Base-by-base conservation (phyloP, 1,140 invertebrate genomes). In the Euglossa dilemma region DNA sequence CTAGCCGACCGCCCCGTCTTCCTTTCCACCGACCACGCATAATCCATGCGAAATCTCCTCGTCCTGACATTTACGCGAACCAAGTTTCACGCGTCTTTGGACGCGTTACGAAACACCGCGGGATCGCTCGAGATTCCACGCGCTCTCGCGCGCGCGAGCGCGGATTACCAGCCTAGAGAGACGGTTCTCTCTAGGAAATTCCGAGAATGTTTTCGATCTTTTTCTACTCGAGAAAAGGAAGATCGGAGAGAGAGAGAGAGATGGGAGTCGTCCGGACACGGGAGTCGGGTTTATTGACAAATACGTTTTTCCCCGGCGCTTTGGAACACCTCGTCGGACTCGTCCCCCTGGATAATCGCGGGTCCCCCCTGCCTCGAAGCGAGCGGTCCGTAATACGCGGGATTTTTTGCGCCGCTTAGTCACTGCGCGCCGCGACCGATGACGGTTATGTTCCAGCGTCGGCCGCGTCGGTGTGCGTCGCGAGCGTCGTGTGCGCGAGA, bases 391-490 rank as follows among this genome's bases (percentile, higher is more conserved):
- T 69, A 85, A 75, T 67, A 79, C 88, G 73, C 84, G 84, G 70
- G 63, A 67, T 86, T 88, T 88, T 89, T 89, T 89, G 84, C 82
- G 70, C 71, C 88, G 88, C 87, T 89, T 89, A 89, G 88, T 89
- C 88, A 86, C 67, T 74, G 81, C 67, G 71, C 57, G 72, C 61
- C 77, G 61, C 85, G 72, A 61, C 70, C 87, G 85, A 85, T 57
- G 83, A 81, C 83, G 79, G 79, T 81, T 74, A 80, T 25, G 61
- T 76, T 23, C 67, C 57, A n/a, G 50, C 52, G 71, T 18, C 54
- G 23, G 25, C 47, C 47, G n/a, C 54, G 50, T 18, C 2, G 54
- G 64, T 69, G 50, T 36, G 6, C n/a, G 45, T 57, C n/a, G n/a
- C n/a, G n/a, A n/a, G 28, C n/a, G 36, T 36, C n/a, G 57, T 43